Evolutionary conservation across 2,113 vertebrate genomes (phyloP), one percentile per base, ranked within the genome.

Genomic region (Salvelinus alpinus): DNA sequence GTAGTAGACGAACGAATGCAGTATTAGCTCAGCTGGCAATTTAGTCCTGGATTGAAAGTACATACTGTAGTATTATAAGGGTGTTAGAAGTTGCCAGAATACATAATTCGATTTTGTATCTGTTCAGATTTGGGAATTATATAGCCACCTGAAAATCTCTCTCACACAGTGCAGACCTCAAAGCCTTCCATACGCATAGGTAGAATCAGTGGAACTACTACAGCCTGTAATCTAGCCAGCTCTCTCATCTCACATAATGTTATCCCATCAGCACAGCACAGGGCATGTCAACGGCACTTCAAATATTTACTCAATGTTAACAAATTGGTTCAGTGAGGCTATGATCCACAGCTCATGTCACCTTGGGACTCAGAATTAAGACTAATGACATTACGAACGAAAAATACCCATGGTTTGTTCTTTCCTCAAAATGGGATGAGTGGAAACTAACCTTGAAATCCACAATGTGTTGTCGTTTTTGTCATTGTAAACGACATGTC

Each of bases 381-480:
- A 34, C 34, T 22, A 70, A 44, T 34, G 44, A 67, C 25, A 54
- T 57, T 6, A 72, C 11, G 24, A 62, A 9, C 5, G 7, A 62
- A 24, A 62, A 8, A 62, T 18, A 54, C 38, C 38, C 38, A 44
- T 11, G 2, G 38, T 11, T 44, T 44, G 38, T 18, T 54, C 16
- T 5, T 4, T 24, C n/a, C 18, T 62, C 6, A 62, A 6, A 14
- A 47, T n/a, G 38, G 12, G 13, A 47, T 57, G 18, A 22, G 13
- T 22, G n/a, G 22, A 62, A 34, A 71, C 22, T 72, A 64, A 60
- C 74, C 79, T 79, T 83, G 79, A 83, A 77, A 79, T 68, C 59
- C 70, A 83, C 68, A 71, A 78, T 72, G 24, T 22, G n/a, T 7
- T 77, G 81, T 82, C 73, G 38, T 78, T 71, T 78, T 75, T 74